A percentile compares a stretch with the other conserved stretches of the same genome.
phyloP scores from a whole-genome alignment of 2,888 invertebrate species.

The Eilema depressum region DNA sequence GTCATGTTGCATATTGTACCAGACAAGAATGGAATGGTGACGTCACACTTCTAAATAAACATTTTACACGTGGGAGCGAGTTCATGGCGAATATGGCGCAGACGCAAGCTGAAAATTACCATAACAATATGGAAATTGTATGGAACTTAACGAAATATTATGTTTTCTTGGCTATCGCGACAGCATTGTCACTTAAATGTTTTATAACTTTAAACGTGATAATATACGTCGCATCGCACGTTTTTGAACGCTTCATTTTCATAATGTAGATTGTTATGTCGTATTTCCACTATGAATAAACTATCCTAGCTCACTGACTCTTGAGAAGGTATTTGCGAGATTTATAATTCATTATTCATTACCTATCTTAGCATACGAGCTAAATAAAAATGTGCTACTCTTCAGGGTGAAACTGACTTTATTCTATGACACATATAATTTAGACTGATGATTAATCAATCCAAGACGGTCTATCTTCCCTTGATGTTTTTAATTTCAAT shows the following conservation, averaged over 20 bases:
- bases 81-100: slow-evolving; percentile 48
- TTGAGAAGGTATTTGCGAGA: background rate
- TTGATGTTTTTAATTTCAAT: background rate
- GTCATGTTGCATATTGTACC: slow-evolving; percentile 19
- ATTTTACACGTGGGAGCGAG: slow-evolving; percentile 46
- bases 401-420: background rate
- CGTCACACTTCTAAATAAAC: slow-evolving; percentile 43
- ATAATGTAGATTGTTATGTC: background rate
- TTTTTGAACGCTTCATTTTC: slow-evolving; percentile 8
- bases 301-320: background rate
- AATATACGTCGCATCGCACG: background rate
- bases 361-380: background rate
- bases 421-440: background rate
- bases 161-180: slow-evolving; percentile 30
- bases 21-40: slow-evolving; percentile 35
- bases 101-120: slow-evolving; percentile 39
- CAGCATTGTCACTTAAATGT: slow-evolving; percentile 10
- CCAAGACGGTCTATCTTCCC: background rate
- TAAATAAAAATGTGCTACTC: background rate
- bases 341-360: background rate
- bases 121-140: slow-evolving; percentile 46
- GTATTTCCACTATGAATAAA: background rate
- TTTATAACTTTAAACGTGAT: background rate
- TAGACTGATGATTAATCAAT: background rate
- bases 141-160: slow-evolving; percentile 37